Conservation (phyloP, 2,888 invertebrate genomes). For the Meteorus colon region DNA sequence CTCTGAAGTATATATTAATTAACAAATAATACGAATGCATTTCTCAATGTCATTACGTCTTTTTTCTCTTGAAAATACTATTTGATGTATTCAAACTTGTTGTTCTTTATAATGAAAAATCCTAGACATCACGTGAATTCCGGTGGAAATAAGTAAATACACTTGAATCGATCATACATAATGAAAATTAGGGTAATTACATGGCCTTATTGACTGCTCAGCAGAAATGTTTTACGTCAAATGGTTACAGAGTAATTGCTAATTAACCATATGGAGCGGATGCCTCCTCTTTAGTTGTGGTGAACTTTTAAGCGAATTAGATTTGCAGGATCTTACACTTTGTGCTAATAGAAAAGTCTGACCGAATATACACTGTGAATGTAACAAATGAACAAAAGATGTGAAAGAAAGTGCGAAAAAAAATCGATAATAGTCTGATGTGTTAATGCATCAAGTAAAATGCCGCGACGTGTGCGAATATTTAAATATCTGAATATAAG, state of each 20-base stretch:
- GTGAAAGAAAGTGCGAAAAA: neutral
- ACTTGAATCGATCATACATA: neutral
- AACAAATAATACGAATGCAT: neutral
- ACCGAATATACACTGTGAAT: neutral
- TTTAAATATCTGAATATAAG: conserved; percentile 9
- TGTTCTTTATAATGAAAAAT: neutral
- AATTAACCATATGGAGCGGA: neutral
- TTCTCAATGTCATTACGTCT: neutral
- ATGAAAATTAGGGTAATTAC: neutral
- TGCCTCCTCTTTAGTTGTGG: neutral
- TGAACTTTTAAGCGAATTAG: conserved; percentile 17
- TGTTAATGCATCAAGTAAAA: neutral
- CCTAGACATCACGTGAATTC: neutral
- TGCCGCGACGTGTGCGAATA: neutral
- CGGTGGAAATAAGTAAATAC: neutral
- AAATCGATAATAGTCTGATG: neutral
- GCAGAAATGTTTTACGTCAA: neutral
- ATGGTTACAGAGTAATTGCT: neutral
- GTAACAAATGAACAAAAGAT: neutral
- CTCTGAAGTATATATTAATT: neutral
- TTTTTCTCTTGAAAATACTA: neutral
- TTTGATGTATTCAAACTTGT: neutral
- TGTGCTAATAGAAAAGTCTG: neutral
- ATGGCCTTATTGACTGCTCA: neutral
- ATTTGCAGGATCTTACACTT: conserved; percentile 7